Conservation (phyloP, 2,888 invertebrate species). For the Drosophila hawaiiensis region DNA sequence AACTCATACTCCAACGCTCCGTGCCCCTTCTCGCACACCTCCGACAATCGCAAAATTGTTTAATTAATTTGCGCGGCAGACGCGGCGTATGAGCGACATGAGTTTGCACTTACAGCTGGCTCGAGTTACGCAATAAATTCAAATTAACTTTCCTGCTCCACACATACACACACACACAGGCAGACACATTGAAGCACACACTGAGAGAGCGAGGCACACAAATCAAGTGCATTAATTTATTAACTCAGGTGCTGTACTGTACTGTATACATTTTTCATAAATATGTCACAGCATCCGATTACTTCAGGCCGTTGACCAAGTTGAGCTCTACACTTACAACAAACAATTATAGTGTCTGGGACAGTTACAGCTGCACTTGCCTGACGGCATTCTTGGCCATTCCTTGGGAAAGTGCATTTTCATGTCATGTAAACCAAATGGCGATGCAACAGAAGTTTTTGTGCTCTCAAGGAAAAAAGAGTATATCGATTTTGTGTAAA, state of each 20-base stretch:
- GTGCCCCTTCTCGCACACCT: background rate
- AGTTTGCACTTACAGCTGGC: conserved; percentile 64
- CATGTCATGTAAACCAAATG: conserved; percentile 35
- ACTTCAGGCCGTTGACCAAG: conserved; percentile 17
- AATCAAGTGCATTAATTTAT: conserved; percentile 56
- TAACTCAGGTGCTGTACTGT: conserved; percentile 17
- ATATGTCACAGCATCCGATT: conserved; percentile 15
- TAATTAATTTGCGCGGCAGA: conserved; percentile 55
- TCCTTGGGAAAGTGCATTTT: conserved; percentile 41
- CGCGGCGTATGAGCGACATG: conserved; percentile 57
- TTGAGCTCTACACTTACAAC: background rate
- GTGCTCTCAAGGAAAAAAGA: background rate
- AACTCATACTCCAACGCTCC: background rate
- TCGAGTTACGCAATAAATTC: conserved; percentile 65
- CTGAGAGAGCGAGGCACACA: conserved; percentile 21
- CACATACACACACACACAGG: conserved; percentile 5
- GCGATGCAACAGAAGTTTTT: conserved; percentile 27
- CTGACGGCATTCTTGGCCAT: conserved; percentile 26
- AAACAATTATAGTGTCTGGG: background rate
- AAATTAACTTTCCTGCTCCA: conserved; percentile 66
- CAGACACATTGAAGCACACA: conserved; percentile 25
- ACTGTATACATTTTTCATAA: conserved; percentile 41
- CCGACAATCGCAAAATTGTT: conserved; percentile 46
- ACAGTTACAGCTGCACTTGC: conserved; percentile 13
- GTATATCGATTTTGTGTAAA: background rate